These are phyloP conservation scores for Linnaemya tessellans DNA, from an alignment of 2,888 invertebrate genomes.

Conservation along the genomic window DNA sequence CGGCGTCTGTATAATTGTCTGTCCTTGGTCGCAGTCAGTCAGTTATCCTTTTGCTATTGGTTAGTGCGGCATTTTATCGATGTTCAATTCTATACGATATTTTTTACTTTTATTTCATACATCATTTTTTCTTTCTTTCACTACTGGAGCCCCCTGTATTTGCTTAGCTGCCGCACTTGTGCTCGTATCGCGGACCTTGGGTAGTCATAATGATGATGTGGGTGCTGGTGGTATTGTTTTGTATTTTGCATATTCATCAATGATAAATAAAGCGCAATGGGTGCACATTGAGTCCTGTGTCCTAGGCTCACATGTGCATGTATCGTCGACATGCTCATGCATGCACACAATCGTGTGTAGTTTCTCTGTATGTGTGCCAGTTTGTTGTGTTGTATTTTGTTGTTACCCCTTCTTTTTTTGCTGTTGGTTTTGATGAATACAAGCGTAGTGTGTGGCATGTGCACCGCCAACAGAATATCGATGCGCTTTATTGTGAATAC, in stretches of 20 bases:
- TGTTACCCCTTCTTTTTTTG: slow-evolving; percentile 39
- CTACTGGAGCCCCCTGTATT: neutral
- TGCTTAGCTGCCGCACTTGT: slow-evolving; percentile 10
- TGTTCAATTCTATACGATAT: slow-evolving; percentile 71
- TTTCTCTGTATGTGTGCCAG: neutral
- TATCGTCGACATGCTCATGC: neutral
- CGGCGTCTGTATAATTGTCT: slow-evolving; percentile 35
- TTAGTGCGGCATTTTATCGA: slow-evolving; percentile 74
- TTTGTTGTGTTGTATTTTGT: slow-evolving; percentile 60
- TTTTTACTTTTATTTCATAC: neutral
- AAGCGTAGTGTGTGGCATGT: slow-evolving; percentile 17
- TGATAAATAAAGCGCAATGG: slow-evolving; percentile 71
- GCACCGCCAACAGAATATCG: slow-evolving; percentile 52
- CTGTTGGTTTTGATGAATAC: slow-evolving; percentile 10
- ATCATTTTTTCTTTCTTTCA: neutral
- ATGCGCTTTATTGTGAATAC: slow-evolving; percentile 65
- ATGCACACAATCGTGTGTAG: slow-evolving; percentile 7
- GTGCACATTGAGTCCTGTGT: slow-evolving; percentile 63
- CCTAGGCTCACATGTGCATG: slow-evolving; percentile 21
- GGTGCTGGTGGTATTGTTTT: slow-evolving; percentile 63
- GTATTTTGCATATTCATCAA: slow-evolving; percentile 72
- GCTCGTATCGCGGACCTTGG: slow-evolving; percentile 32
- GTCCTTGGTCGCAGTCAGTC: slow-evolving; percentile 63
- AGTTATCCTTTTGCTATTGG: slow-evolving; percentile 74
- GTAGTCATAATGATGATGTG: slow-evolving; percentile 1